Evolutionary conservation across 1,140 invertebrate genomes (phyloP), one percentile per base, ranked within the genome.

Genomic region (Drosophila sulfurigaster): DNA sequence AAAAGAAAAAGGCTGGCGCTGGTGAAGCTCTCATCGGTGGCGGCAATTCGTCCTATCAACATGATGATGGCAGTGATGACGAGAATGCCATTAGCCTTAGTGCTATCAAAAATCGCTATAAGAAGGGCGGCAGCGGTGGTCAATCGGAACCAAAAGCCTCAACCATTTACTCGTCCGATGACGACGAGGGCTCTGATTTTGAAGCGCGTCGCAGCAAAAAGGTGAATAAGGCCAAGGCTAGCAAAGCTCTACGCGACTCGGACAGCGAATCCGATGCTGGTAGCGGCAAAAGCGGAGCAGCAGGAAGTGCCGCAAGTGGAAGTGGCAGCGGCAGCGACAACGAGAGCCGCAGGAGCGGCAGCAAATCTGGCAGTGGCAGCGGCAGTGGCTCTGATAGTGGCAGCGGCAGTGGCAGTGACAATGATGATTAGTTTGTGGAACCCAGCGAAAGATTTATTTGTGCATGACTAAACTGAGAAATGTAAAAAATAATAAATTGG

Each of bases 41-140:
- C 6, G 81, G 87, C 3, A 91, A 86, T 58, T 91, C 88, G 0
- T 85, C 89, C 11, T 88, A 93, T 49, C 93, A 95, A 67, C 94
- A 94, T n/a, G 95, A 96, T 67, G 96, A 97, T 65, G 97, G 97
- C 59, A 98, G 97, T 8, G 97, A 98, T 65, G 97, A 98, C 82
- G 97, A 98, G 85, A 97, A 96, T 70, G 96, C 95, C 10, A 98
- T 99, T 81, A 99, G 98, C 5, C 93, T 99, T 1, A 95, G 96
- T 69, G 98, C 98, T 35, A 99, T 99, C 82, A 99, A 99, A 93
- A 99, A 97, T 93, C 96, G 97, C 91, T 98, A 98, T 93, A 99
- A 99, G 92, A 95, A 75, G 79, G 79, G 62, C 62, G 54, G 82
- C 6, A 59, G 66, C 4, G 78, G 62, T 7, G 56, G 63, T n/a